A percentile compares a stretch with the other conserved stretches of the same genome.
Conservation (phyloP, 2,888 invertebrate genomes). For the Eustalomyia histrio region DNA sequence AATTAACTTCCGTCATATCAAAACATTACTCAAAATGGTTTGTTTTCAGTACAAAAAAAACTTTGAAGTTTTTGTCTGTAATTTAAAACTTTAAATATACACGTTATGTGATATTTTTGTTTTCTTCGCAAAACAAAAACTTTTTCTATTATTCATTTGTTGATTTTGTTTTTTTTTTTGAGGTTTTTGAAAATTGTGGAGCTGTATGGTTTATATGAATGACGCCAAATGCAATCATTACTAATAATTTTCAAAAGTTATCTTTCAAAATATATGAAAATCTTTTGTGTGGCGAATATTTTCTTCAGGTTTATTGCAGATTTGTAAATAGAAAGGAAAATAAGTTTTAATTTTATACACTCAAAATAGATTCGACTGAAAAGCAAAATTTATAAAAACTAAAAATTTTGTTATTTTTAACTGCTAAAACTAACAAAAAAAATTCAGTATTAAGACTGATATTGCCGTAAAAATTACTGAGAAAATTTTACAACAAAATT, state of each 20-base stretch:
- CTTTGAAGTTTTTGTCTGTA: not conserved
- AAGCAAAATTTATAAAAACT: too few relatives aligned
- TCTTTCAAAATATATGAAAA: slow-evolving; percentile 52
- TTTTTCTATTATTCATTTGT: slow-evolving; percentile 23
- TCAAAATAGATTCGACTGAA: too few relatives aligned
- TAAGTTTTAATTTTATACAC: not conserved
- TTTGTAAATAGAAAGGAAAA: not conserved
- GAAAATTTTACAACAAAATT: too few relatives aligned
- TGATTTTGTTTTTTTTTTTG: slow-evolving; percentile 18
- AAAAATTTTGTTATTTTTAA: too few relatives aligned
- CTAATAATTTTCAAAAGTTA: slow-evolving; percentile 72
- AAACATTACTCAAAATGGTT: slow-evolving; percentile 19
- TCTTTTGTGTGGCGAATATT: not conserved
- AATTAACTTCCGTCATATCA: slow-evolving; percentile 73
- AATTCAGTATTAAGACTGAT: too few relatives aligned
- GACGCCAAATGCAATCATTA: slow-evolving; percentile 50
- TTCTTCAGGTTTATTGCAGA: not conserved
- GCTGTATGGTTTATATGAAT: slow-evolving; percentile 14
- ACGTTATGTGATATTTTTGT: not conserved
- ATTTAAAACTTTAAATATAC: not conserved
- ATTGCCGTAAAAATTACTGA: too few relatives aligned
- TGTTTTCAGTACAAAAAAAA: not conserved
- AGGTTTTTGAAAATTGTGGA: not conserved
- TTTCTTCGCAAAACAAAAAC: slow-evolving; percentile 7
- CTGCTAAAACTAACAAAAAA: too few relatives aligned